These are phyloP conservation scores for Achroia grisella DNA, from an alignment of 1,140 invertebrate genomes.

Conservation along the genomic window DNA sequence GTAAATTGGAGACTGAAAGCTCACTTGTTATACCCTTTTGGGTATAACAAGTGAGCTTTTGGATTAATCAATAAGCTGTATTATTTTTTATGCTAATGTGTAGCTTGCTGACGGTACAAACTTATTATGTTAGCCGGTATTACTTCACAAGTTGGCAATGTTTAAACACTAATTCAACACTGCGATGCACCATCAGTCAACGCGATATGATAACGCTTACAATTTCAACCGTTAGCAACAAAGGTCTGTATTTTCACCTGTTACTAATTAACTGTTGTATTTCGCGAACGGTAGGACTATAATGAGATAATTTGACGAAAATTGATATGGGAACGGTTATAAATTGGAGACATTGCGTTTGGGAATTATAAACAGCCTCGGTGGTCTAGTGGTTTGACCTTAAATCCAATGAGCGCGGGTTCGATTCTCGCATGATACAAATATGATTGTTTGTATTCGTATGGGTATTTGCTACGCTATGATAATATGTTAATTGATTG, in stretches of 20 bases:
- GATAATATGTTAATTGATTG: no score
- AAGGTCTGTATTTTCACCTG: constrained; percentile 1
- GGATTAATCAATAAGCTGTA: no score
- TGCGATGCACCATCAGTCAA: constrained; percentile 12
- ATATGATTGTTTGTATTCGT: neutral
- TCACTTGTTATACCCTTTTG: no score
- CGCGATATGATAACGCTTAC: constrained; percentile 10
- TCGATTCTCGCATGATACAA: neutral
- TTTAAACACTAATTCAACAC: constrained; percentile 27
- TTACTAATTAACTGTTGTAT: neutral
- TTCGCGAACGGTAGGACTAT: neutral
- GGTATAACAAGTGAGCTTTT: no score
- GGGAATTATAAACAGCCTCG: neutral
- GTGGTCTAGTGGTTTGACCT: neutral
- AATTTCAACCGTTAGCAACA: no score
- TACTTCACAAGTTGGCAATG: constrained; percentile 31
- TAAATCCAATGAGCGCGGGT: neutral
- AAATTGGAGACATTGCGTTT: no score
- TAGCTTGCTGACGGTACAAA: constrained; percentile 20
- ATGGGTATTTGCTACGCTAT: no score
- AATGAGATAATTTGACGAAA: no score
- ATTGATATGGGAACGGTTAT: no score
- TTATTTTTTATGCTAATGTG: no score
- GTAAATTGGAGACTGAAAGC: no score
- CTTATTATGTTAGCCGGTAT: constrained; percentile 25